Evolutionary conservation across 2,888 invertebrate species (phyloP).

Genomic region (Megalurothrips usitatus): DNA sequence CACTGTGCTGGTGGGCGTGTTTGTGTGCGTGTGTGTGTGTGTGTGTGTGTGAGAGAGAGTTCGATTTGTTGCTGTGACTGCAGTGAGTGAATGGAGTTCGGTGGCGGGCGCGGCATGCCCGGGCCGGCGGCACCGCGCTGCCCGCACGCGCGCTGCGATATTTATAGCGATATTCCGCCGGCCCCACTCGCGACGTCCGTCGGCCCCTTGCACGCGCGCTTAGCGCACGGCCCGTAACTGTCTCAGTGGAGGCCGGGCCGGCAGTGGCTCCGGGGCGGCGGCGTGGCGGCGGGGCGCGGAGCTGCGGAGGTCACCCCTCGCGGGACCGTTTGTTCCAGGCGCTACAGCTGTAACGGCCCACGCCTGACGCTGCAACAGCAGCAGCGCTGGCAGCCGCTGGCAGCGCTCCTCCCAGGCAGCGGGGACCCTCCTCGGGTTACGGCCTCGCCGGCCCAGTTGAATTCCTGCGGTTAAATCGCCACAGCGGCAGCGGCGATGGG

Average conservation of each 20-base stretch:
- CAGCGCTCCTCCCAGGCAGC: no score
- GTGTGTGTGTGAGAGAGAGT: conserved; percentile 1
- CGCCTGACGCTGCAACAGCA: background rate
- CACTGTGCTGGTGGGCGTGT: background rate
- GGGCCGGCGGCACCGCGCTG: background rate
- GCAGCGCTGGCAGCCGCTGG: no score
- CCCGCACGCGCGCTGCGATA: background rate
- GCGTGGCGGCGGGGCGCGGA: background rate
- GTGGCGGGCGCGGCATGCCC: background rate
- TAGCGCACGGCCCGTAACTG: no score
- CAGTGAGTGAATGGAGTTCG: background rate
- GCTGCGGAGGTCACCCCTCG: background rate
- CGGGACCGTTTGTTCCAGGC: background rate
- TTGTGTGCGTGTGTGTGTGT: background rate
- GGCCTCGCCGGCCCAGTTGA: no score
- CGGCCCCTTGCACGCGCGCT: no score
- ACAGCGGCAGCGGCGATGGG: no score
- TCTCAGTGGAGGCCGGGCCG: no score
- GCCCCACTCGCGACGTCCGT: no score
- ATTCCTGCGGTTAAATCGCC: no score
- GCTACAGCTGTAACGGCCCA: background rate
- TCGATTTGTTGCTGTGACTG: no score
- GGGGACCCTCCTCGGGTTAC: no score
- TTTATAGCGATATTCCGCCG: background rate
- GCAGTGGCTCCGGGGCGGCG: background rate